A percentile compares a stretch with the other conserved stretches of the same genome.
phyloP scores from a whole-genome alignment of 2,113 vertebrate genomes.

The Pyrgilauda ruficollis region DNA sequence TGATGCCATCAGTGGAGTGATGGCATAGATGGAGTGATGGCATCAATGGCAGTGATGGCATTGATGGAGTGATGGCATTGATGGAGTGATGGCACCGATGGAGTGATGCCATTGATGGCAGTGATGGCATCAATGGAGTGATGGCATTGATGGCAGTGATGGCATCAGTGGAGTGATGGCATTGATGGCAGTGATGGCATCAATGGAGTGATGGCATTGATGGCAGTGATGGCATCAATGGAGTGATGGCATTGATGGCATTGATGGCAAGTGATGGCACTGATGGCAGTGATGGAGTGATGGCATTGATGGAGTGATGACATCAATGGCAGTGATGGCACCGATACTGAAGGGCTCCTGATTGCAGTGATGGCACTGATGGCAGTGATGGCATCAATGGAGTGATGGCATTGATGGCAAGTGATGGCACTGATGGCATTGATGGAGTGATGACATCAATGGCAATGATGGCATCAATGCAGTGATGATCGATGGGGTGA shows the following conservation, averaged over 20 bases:
- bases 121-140: neutral
- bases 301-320: fast-evolving
- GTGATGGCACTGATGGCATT: neutral
- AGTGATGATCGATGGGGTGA: too few relatives aligned
- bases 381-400: neutral
- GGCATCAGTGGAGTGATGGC: neutral
- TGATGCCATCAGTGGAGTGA: too few relatives aligned
- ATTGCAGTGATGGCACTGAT: too few relatives aligned
- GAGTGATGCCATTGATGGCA: neutral
- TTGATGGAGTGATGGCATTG: fast-evolving
- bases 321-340: neutral
- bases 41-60: neutral
- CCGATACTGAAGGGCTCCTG: too few relatives aligned
- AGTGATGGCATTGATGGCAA: neutral
- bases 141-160: neutral
- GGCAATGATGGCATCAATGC: neutral
- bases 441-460: neutral
- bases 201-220: fast-evolving
- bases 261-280: fast-evolving
- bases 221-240: neutral
- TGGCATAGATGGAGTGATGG: neutral
- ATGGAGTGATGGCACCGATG: neutral
- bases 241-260: neutral
- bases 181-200: neutral
- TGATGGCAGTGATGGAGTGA: fast-evolving